Conservation (phyloP, 2,888 invertebrate species). For the Macrophya alboannulata region DNA sequence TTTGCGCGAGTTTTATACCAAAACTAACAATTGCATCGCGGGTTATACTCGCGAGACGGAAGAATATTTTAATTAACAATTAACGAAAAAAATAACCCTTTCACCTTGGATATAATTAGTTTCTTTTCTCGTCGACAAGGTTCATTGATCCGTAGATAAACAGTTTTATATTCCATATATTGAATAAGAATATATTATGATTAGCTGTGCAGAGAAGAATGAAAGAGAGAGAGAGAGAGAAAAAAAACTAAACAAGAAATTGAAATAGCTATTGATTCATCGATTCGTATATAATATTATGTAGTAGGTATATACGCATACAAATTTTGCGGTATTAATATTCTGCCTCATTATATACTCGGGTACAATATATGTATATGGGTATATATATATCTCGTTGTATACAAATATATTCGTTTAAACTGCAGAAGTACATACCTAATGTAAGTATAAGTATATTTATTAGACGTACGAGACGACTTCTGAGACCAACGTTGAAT, state of each 20-base stretch:
- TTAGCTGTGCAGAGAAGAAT: neutral
- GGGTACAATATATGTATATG: neutral
- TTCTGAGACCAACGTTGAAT: neutral
- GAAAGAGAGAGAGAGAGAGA: neutral
- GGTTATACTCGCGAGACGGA: neutral
- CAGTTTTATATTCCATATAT: neutral
- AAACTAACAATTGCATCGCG: neutral
- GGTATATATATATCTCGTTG: neutral
- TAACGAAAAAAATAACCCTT: conserved; percentile 1
- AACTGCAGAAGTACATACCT: neutral
- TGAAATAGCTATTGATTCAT: neutral
- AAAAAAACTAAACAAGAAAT: neutral
- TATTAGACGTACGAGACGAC: neutral
- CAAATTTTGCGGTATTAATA: neutral
- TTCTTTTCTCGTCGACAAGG: neutral
- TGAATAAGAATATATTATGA: neutral
- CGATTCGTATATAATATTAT: too few relatives aligned
- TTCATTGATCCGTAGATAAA: neutral
- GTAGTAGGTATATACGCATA: neutral
- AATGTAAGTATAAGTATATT: neutral
- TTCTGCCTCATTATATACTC: neutral
- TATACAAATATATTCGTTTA: neutral
- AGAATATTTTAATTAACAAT: neutral
- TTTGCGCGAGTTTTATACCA: neutral
- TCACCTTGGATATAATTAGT: neutral